Percentiles rank a stretch among this genome's conserved stretches.
Evolutionary conservation across 1,140 invertebrate species (phyloP).

Genomic region (Acromyrmex echinatior): DNA sequence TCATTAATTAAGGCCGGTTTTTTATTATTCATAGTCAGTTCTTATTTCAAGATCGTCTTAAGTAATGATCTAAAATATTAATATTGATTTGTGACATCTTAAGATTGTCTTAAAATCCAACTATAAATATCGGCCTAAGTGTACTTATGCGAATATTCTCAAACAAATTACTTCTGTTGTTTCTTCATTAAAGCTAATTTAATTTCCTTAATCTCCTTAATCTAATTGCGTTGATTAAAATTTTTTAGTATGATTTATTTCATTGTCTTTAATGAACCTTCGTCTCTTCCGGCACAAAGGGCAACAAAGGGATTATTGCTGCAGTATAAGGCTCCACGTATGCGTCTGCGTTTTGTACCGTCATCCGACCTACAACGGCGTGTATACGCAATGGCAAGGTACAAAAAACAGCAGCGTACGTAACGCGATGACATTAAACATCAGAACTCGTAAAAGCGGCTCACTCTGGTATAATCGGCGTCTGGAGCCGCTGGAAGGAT

Average conservation of each 20-base stretch:
- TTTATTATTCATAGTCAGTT: no score
- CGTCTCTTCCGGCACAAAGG: background rate
- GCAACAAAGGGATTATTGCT: background rate
- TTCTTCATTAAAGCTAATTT: background rate
- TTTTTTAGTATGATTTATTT: background rate
- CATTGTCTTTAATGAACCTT: background rate
- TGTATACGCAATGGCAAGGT: slow-evolving; percentile 25
- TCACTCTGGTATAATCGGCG: slow-evolving; percentile 42
- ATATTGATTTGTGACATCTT: no score
- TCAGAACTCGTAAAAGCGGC: slow-evolving; percentile 46
- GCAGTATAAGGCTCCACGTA: background rate
- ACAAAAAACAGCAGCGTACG: slow-evolving; percentile 49
- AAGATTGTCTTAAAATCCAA: no score
- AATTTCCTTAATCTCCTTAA: background rate
- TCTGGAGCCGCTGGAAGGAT: slow-evolving; percentile 54
- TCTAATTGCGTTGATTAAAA: background rate
- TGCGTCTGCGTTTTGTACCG: background rate
- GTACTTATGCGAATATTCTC: background rate
- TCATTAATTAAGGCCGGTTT: background rate
- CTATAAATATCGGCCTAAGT: background rate
- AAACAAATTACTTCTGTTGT: background rate
- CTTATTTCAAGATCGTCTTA: no score
- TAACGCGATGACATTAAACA: slow-evolving; percentile 51
- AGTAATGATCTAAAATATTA: no score
- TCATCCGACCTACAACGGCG: background rate